These are phyloP conservation scores for Oceanites oceanicus DNA, from an alignment of 2,113 vertebrate genomes.

Conservation along the genomic window DNA sequence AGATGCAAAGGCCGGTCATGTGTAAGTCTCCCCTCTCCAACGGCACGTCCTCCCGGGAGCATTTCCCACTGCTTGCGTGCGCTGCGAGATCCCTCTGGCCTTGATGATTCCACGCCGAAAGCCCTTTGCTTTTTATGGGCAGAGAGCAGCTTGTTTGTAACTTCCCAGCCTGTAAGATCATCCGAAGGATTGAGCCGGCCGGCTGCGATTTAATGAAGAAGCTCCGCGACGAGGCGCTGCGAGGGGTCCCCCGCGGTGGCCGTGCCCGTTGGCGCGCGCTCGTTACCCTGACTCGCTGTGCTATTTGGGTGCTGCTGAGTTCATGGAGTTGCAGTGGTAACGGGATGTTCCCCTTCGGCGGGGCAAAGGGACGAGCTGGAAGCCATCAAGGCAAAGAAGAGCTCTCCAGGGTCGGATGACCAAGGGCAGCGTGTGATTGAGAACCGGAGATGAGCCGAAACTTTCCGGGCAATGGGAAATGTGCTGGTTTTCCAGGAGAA, in stretches of 20 bases:
- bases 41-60: background rate
- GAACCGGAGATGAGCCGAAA: background rate
- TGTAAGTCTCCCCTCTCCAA: background rate
- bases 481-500: background rate
- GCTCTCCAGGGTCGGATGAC: background rate
- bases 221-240: background rate
- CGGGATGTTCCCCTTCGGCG: background rate
- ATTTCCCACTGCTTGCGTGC: background rate
- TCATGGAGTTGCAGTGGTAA: background rate
- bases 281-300: background rate
- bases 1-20: background rate
- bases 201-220: background rate
- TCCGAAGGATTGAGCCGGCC: background rate
- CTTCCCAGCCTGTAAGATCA: background rate
- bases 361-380: background rate
- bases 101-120: background rate
- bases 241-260: background rate
- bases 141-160: background rate
- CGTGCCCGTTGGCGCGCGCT: background rate
- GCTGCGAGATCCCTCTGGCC: background rate
- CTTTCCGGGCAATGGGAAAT: background rate
- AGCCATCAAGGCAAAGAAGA: background rate
- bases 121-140: constrained; percentile 53
- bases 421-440: background rate
- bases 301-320: constrained; percentile 7